Evolutionary conservation across 1,140 invertebrate species (phyloP).

Genomic region (Elymnias hypermnestra): DNA sequence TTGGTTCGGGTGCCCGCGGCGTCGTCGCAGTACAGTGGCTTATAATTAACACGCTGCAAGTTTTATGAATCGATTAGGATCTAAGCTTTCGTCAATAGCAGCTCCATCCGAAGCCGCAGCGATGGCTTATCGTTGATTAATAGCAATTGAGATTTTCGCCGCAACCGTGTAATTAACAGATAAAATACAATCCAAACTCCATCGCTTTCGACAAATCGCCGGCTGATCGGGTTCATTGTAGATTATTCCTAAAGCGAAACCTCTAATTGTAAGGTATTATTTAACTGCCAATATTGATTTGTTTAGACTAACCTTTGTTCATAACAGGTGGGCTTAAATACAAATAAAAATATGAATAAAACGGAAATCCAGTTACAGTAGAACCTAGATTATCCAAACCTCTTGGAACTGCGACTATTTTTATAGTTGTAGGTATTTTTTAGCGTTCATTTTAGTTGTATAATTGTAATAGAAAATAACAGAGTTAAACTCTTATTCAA

Average conservation of each 20-base stretch:
- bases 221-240: constrained; percentile 1
- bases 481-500: too few relatives aligned
- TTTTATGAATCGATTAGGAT: constrained; percentile 74
- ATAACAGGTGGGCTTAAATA: background rate
- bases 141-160: constrained; percentile 67
- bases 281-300: background rate
- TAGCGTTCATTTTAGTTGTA: too few relatives aligned
- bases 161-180: constrained; percentile 59
- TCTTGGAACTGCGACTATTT: too few relatives aligned
- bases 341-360: too few relatives aligned
- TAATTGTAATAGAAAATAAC: too few relatives aligned
- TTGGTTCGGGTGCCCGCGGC: constrained; percentile 25
- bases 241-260: constrained; percentile 1
- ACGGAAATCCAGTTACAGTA: too few relatives aligned
- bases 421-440: too few relatives aligned
- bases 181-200: constrained; percentile 44
- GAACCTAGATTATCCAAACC: too few relatives aligned
- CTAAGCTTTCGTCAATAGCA: constrained; percentile 74
- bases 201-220: constrained; percentile 52
- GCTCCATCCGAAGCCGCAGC: constrained; percentile 46
- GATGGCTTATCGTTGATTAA: constrained; percentile 71
- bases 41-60: constrained; percentile 74
- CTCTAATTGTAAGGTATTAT: constrained; percentile 1
- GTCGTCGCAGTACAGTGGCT: constrained; percentile 55
- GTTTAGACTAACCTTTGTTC: background rate